Conservation (phyloP, 2,797 vertebrate species). For the Lutjanus argentimaculatus region DNA sequence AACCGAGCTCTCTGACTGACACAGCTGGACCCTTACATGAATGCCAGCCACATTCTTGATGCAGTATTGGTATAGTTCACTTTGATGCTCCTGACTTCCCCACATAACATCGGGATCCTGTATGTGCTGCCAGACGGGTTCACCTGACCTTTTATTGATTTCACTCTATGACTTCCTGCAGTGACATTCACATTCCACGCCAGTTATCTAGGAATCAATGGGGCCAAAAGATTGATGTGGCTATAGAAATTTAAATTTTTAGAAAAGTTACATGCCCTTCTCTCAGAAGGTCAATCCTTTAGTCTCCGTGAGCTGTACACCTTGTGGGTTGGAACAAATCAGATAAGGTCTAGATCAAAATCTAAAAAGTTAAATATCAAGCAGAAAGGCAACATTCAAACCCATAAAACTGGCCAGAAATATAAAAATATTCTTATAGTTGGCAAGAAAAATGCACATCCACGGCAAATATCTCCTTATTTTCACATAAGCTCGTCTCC, state of each 20-base stretch:
- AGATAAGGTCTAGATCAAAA: constrained; percentile 15
- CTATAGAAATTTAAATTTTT: constrained; percentile 84
- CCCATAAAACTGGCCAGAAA: constrained; percentile 5
- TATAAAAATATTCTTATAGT: background rate
- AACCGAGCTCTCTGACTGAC: constrained; percentile 78
- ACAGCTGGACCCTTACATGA: constrained; percentile 75
- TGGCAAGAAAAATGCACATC: background rate
- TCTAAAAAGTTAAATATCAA: constrained; percentile 21
- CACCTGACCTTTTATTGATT: constrained; percentile 88
- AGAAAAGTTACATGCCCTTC: constrained; percentile 71
- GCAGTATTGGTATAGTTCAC: constrained; percentile 73
- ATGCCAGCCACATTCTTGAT: constrained; percentile 78
- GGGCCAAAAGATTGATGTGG: constrained; percentile 84
- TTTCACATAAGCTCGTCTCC: constrained; percentile 11
- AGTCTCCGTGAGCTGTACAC: constrained; percentile 25
- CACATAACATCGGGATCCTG: constrained; percentile 64
- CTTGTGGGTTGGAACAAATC: constrained; percentile 39
- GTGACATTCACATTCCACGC: constrained; percentile 88
- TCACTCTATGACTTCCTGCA: constrained; percentile 82
- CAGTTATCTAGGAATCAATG: constrained; percentile 87
- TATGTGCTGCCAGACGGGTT: constrained; percentile 75
- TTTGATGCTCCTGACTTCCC: constrained; percentile 84
- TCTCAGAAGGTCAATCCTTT: constrained; percentile 77
- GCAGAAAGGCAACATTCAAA: constrained; percentile 26
- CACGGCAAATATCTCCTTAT: background rate